Base-by-base conservation (phyloP, 2,797 vertebrate genomes). In the Gymnoscopelus braueri region DNA sequence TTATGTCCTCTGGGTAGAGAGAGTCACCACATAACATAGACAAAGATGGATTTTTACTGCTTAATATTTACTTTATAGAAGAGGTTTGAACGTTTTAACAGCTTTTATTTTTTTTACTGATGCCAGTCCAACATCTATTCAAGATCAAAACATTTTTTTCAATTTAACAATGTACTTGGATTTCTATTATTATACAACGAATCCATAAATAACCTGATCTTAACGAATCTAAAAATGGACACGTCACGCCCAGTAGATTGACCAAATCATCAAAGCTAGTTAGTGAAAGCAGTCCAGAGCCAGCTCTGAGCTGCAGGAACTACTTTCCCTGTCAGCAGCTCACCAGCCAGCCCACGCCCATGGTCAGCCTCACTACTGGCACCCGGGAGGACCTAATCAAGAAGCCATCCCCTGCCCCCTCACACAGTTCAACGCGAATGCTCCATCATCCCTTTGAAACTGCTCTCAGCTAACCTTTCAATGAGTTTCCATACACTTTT, bases 341-440 rank as follows among this genome's bases (percentile, higher is more conserved):
- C 71, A 63, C 44, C 39, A 63, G 47, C n/a, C n/a, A 57, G 77
- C 74, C 72, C 82, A 87, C 86, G 65, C 80, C 82, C 81, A 73
- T 87, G 83, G 69, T 81, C 84, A 75, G 75, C 86, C 78, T 84
- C 80, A 81, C 77, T 54, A 60, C 78, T 87, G 86, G 85, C 88
- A 80, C 78, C 83, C 77, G 74, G 66, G 75, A 86, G 73, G 82
- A 57, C 66, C 65, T 74, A 82, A 87, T 84, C 84, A 82, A 55
- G 74, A 54, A 8, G 39, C 39, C 64, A 80, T 56, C 13, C 60
- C 74, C 77, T 78, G 69, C 78, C 84, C 85, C 77, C 78, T 83
- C 79, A 26, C 81, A 70, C 80, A 85, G 79, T 83, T 73, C 65
- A 82, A 29, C 72, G 77, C 78, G 73, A 84, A 87, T 78, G 74